A percentile compares a stretch with the other conserved stretches of the same genome.
These are phyloP conservation scores for Diogma glabrata DNA, from an alignment of 2,888 invertebrate species.

Conservation along the genomic window DNA sequence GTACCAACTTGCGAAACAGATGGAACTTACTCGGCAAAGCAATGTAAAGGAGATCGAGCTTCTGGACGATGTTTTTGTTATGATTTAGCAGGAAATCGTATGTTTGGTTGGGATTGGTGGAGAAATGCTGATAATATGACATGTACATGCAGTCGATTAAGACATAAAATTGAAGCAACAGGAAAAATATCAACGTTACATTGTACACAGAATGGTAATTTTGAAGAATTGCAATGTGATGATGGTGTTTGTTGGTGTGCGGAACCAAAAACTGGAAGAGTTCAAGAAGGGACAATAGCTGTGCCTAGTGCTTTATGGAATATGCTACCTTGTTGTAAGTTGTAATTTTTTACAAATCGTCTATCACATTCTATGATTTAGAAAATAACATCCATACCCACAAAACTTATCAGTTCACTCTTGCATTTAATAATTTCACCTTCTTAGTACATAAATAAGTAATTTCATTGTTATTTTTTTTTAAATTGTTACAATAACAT, in stretches of 20 bases:
- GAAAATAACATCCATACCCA: too few relatives aligned
- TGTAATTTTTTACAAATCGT: background rate
- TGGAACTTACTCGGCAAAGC: conserved; percentile 47
- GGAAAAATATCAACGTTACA: conserved; percentile 43
- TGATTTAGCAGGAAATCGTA: conserved; percentile 44
- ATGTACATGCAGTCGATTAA: conserved; percentile 47
- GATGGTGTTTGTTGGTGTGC: conserved; percentile 58
- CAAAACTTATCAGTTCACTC: too few relatives aligned
- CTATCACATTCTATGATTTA: background rate
- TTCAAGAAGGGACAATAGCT: conserved; percentile 38
- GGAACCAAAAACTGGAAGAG: conserved; percentile 46
- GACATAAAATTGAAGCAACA: conserved; percentile 39
- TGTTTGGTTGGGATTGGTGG: conserved; percentile 55
- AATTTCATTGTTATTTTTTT: too few relatives aligned
- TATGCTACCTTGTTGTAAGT: conserved; percentile 54
- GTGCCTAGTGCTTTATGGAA: conserved; percentile 47
- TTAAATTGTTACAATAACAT: too few relatives aligned
- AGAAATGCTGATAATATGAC: conserved; percentile 45
- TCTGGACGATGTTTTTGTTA: conserved; percentile 56
- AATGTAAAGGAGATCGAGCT: conserved; percentile 52
- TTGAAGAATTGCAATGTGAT: conserved; percentile 55
- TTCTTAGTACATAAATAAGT: too few relatives aligned
- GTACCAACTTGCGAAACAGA: conserved; percentile 43
- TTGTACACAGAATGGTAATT: conserved; percentile 52
- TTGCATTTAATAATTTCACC: too few relatives aligned